Evolutionary conservation across 53 echinoderm and acorn worm species (phyloP).

Genomic region (Henricia sp.): DNA sequence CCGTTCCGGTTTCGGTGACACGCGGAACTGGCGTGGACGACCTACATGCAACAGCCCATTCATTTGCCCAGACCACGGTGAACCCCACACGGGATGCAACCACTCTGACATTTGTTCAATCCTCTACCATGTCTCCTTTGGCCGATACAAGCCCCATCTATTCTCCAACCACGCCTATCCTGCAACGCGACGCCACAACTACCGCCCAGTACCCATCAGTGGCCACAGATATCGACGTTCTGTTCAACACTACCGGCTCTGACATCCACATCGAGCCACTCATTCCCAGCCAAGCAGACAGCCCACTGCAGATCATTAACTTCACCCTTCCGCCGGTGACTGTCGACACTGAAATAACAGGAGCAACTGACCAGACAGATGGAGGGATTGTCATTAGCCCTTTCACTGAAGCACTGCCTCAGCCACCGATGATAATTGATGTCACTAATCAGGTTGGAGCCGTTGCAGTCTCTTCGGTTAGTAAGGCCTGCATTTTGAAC

Average conservation of each 20-base stretch:
- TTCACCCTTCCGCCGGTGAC: slow-evolving; percentile 28
- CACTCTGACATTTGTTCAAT: slow-evolving; percentile 5
- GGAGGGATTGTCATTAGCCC: slow-evolving; percentile 45
- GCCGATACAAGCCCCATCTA: slow-evolving; percentile 25
- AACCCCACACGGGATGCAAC: slow-evolving; percentile 13
- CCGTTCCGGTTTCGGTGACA: background rate
- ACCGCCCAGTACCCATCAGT: slow-evolving; percentile 4
- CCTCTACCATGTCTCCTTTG: slow-evolving; percentile 14
- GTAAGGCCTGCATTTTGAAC: too few species aligned
- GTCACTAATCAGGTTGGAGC: slow-evolving; percentile 30
- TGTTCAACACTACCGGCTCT: slow-evolving; percentile 72
- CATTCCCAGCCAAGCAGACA: slow-evolving; percentile 63
- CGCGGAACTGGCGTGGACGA: slow-evolving; percentile 34
- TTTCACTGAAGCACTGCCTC: background rate
- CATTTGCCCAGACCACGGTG: background rate
- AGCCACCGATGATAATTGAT: slow-evolving; percentile 35
- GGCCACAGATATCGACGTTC: slow-evolving; percentile 65
- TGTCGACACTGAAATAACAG: slow-evolving; percentile 2
- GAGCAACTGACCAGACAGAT: slow-evolving; percentile 11
- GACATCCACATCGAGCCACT: slow-evolving; percentile 80
- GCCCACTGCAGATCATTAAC: slow-evolving; percentile 52
- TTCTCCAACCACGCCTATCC: slow-evolving; percentile 47
- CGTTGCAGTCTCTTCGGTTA: too few species aligned
- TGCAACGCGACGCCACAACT: slow-evolving; percentile 15
- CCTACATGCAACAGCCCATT: slow-evolving; percentile 28